Conservation (phyloP, 2,113 vertebrate genomes). For the Heptranchias perlo region DNA sequence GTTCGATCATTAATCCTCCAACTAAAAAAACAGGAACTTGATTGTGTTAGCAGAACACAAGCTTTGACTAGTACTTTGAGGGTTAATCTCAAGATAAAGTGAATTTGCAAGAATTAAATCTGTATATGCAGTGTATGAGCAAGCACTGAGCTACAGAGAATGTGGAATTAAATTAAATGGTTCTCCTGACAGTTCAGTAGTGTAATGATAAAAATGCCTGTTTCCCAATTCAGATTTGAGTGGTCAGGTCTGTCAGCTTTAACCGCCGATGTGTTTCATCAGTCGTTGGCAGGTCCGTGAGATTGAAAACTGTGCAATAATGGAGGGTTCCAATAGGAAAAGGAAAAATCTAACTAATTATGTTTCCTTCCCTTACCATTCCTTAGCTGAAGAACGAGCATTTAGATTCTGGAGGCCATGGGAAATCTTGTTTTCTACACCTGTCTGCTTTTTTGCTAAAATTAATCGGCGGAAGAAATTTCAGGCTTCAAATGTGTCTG, state of each 20-base stretch:
- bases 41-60: not conserved
- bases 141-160: not conserved
- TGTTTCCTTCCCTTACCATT: not conserved
- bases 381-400: not conserved
- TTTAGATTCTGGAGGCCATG: not conserved
- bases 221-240: conserved; percentile 3
- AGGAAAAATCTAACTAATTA: not conserved
- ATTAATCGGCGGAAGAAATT: not conserved
- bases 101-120: not conserved
- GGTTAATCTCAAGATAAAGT: not conserved
- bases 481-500: not conserved
- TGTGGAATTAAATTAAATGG: conserved; percentile 1
- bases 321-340: not conserved
- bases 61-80: not conserved
- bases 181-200: not conserved
- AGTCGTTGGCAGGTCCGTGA: not conserved
- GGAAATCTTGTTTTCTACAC: not conserved
- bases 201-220: not conserved
- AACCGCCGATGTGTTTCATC: conserved; percentile 7
- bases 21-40: not conserved
- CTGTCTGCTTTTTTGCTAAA: not conserved
- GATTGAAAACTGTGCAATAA: not conserved
- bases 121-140: not conserved
- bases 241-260: conserved; percentile 23
- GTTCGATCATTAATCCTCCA: not conserved